Conservation (phyloP, 2,888 invertebrate species). For the Zele albiditarsus region DNA sequence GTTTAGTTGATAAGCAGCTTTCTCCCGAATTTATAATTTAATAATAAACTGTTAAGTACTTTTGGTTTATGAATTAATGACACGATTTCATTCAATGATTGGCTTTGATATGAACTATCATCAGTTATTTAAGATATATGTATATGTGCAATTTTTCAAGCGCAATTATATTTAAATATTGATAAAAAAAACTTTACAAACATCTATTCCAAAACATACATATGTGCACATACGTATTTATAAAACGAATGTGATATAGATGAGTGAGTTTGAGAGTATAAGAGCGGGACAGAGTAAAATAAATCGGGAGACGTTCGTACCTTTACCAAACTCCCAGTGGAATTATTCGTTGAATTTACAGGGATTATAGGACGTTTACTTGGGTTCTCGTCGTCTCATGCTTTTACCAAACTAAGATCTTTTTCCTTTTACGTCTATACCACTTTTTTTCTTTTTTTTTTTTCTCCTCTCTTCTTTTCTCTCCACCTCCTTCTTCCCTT, state of each 20-base stretch:
- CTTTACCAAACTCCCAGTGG: constrained; percentile 11
- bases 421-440: constrained; percentile 32
- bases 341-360: constrained; percentile 41
- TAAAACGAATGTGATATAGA: not conserved
- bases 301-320: not conserved
- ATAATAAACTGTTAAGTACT: no score
- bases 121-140: no score
- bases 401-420: constrained; percentile 40
- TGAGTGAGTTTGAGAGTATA: not conserved
- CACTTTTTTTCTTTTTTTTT: constrained; percentile 26
- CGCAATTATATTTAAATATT: no score
- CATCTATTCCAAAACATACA: not conserved
- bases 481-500: not conserved
- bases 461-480: constrained; percentile 35
- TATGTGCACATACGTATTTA: not conserved
- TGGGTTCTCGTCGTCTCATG: constrained; percentile 20
- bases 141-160: no score
- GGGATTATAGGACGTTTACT: constrained; percentile 39
- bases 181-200: not conserved
- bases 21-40: no score
- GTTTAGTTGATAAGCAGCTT: no score
- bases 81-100: no score
- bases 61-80: no score
- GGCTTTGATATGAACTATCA: no score
- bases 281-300: not conserved